Conservation (phyloP, 2,113 vertebrate genomes). For the Telmatochromis bifrenatus region DNA sequence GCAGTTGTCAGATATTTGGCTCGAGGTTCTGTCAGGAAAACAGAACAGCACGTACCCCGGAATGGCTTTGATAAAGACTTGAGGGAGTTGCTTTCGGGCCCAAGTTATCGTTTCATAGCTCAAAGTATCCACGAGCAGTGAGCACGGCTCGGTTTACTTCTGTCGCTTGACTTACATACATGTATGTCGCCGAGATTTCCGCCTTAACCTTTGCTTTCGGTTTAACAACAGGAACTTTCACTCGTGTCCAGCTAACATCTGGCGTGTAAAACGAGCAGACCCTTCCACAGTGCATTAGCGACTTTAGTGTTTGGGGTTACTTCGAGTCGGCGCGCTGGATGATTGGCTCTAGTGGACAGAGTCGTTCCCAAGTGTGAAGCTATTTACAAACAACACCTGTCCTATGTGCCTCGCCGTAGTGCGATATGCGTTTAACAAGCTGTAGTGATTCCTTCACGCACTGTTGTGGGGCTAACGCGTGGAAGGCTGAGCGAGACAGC, state of each 20-base stretch:
- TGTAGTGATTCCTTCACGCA: not conserved
- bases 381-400: not conserved
- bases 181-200: not conserved
- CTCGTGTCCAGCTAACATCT: conserved; percentile 1
- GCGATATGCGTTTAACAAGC: not conserved
- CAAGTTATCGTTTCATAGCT: not conserved
- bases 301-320: not conserved
- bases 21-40: not conserved
- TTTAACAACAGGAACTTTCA: not conserved
- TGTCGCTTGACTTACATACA: not conserved
- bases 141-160: not conserved
- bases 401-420: not conserved
- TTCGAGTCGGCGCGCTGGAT: fast-evolving
- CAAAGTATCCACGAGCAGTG: not conserved
- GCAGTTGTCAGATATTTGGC: not conserved
- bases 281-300: not conserved
- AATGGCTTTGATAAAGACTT: not conserved
- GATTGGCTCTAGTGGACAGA: not conserved
- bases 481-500: not conserved
- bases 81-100: conserved; percentile 2
- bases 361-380: not conserved
- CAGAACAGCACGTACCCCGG: not conserved
- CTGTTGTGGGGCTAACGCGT: not conserved
- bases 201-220: conserved; percentile 1
- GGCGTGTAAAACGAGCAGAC: not conserved